Evolutionary conservation across 2,797 vertebrate species (phyloP).

Genomic region (Orestias chungarensis): DNA sequence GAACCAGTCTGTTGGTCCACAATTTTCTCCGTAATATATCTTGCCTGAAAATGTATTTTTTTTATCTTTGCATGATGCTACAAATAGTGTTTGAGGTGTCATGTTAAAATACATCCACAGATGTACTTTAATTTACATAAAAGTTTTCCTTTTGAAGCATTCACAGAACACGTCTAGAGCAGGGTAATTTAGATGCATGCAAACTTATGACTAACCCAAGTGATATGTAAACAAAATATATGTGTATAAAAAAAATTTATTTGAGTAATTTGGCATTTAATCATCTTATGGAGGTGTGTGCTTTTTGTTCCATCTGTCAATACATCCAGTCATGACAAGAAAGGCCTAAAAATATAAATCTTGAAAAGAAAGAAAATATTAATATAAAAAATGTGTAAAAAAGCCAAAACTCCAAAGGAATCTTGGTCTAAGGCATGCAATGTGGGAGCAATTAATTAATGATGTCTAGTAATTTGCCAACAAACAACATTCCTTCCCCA

Average conservation of each 20-base stretch:
- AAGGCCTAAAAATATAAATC: no score
- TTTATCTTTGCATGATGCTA: no score
- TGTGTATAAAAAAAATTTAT: no score
- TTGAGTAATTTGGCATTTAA: not conserved
- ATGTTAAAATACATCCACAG: no score
- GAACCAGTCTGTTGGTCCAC: not conserved
- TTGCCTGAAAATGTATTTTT: no score
- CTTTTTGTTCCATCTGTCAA: not conserved
- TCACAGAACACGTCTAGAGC: not conserved
- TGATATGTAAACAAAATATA: not conserved
- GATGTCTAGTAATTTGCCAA: not conserved
- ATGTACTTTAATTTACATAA: no score
- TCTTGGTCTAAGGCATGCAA: not conserved
- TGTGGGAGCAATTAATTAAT: conserved; percentile 9
- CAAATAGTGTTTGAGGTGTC: no score
- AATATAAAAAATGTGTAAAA: no score
- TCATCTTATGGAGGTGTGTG: not conserved
- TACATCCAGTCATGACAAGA: not conserved
- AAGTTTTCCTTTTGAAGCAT: no score
- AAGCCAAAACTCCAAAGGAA: not conserved
- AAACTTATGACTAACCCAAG: not conserved
- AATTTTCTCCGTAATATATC: not conserved
- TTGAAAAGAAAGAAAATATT: no score
- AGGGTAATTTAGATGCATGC: not conserved
- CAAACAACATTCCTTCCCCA: conserved; percentile 3